These are phyloP conservation scores for Melipona bicolor DNA, from an alignment of 2,888 invertebrate genomes.

Conservation along the genomic window DNA sequence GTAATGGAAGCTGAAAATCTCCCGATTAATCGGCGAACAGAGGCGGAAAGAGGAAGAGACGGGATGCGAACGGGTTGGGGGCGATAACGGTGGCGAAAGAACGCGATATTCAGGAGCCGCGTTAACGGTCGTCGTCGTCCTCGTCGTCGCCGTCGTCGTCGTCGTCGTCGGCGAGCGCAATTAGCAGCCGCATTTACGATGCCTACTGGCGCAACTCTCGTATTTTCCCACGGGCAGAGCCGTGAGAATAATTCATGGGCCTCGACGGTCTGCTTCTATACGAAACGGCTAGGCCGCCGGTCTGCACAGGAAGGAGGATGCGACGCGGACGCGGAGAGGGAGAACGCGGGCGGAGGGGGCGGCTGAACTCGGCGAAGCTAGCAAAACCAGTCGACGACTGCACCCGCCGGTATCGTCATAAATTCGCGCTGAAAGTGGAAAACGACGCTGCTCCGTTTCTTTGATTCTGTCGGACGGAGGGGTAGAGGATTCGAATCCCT, in stretches of 20 bases:
- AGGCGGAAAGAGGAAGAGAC: neutral
- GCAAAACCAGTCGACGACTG: conserved; percentile 38
- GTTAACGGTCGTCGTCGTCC: conserved; percentile 51
- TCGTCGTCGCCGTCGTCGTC: conserved; percentile 57
- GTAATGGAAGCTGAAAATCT: conserved; percentile 53
- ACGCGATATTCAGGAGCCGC: conserved; percentile 37
- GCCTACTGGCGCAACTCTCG: conserved; percentile 80
- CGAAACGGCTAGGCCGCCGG: conserved; percentile 54
- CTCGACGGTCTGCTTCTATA: conserved; percentile 70
- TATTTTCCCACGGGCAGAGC: conserved; percentile 83
- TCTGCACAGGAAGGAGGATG: conserved; percentile 40
- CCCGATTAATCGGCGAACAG: conserved; percentile 47
- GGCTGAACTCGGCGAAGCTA: conserved; percentile 30
- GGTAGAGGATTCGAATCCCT: too few species aligned
- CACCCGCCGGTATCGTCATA: conserved; percentile 65
- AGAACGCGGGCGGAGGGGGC: neutral
- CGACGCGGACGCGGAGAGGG: neutral
- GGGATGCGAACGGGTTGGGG: neutral
- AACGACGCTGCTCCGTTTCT: conserved; percentile 24
- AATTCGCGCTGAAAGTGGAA: conserved; percentile 71
- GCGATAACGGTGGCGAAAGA: conserved; percentile 56
- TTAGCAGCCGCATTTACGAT: conserved; percentile 82
- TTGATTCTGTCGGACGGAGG: too few species aligned
- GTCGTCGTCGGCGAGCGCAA: conserved; percentile 74
- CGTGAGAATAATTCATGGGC: conserved; percentile 83